Evolutionary conservation across 2,888 invertebrate genomes (phyloP).

Genomic region (Gastrophysa polygoni): DNA sequence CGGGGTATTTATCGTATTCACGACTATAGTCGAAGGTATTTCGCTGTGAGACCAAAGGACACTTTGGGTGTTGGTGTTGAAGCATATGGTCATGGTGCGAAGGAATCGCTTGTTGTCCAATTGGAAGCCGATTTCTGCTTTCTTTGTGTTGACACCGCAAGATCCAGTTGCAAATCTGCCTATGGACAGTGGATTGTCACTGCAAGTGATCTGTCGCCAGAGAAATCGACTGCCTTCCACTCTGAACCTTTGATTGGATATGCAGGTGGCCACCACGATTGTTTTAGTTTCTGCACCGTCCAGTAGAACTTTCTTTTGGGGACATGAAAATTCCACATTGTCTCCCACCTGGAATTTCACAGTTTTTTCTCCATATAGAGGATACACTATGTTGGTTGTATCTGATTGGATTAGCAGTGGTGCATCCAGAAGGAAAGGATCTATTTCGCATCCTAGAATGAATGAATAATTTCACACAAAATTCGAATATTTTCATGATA

Average conservation of each 20-base stretch:
- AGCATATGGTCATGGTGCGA: slow-evolving; percentile 62
- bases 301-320: slow-evolving; percentile 34
- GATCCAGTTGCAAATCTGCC: slow-evolving; percentile 55
- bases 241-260: slow-evolving; percentile 40
- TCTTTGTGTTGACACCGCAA: slow-evolving; percentile 58
- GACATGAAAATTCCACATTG: slow-evolving; percentile 31
- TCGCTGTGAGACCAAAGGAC: slow-evolving; percentile 63
- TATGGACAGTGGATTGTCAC: slow-evolving; percentile 54
- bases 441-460: slow-evolving; percentile 33
- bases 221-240: slow-evolving; percentile 36
- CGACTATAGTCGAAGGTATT: slow-evolving; percentile 58
- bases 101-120: slow-evolving; percentile 58
- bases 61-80: slow-evolving; percentile 58
- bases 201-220: slow-evolving; percentile 59
- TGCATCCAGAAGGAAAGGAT: slow-evolving; percentile 18
- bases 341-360: slow-evolving; percentile 24
- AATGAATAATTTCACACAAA: no score
- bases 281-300: slow-evolving; percentile 22
- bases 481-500: no score
- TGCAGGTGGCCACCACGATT: slow-evolving; percentile 40
- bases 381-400: slow-evolving; percentile 28
- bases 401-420: slow-evolving; percentile 26
- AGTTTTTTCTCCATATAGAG: slow-evolving; percentile 20
- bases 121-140: slow-evolving; percentile 63
- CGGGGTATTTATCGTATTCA: slow-evolving; percentile 60